Evolutionary conservation across 2,113 vertebrate species (phyloP), one percentile per base, ranked within the genome.

Genomic region (Xiphophorus maculatus): DNA sequence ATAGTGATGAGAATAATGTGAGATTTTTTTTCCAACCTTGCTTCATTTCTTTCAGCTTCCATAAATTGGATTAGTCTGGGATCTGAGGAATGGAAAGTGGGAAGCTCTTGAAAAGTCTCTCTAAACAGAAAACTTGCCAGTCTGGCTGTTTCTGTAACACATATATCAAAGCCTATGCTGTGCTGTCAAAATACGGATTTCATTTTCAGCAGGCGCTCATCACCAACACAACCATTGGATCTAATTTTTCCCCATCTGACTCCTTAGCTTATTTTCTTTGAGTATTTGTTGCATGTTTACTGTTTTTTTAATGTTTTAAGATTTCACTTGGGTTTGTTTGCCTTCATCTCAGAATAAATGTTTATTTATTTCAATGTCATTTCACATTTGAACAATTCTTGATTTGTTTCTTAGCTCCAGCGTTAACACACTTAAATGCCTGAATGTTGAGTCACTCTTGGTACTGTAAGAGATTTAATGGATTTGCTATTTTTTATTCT

Each of bases 181-280:
- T 70, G 78, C 86, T 88, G 70, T 87, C 71, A 75, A 81, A 83
- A 71, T 63, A 68, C 68, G 65, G 75, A 84, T 90, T 87, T 82
- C 48, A 33, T 27, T 27, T 66, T 15, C 65, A 66, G 73, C 58
- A 54, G 42, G 25, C 30, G 10, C 61, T 40, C 15, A 11, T 74
- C 62, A 75, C 65, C 44, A 83, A 35, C 25, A 66, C 74, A 48
- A 51, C 4, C 44, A 74, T 28, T 37, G 37, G 42, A 74, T 61
- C 28, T 27, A 6, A 27, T 37, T 66, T 80, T 73, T 40, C 3
- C 33, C 62, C 32, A 51, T 68, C 66, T 60, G n/a, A 71, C 63
- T 63, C 14, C 22, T 30, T 27, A 64, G 37, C 22, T 25, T 0
- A 29, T 61, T 22, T 73, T 10, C 12, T 61, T 15, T 71, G 37